phyloP scores from a whole-genome alignment of 2,797 vertebrate genomes.

The Danio jaintianensis region DNA sequence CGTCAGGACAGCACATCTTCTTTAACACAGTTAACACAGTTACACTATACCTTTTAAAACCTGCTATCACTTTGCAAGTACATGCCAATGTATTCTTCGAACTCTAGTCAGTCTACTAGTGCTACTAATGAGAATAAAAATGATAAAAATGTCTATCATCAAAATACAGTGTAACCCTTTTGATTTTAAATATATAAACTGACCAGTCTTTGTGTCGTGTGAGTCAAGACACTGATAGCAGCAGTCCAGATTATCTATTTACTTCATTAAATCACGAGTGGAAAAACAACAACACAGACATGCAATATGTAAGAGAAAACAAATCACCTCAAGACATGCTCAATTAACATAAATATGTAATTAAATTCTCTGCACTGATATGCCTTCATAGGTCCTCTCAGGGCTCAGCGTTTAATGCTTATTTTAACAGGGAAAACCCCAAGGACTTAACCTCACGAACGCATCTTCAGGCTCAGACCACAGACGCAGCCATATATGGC shows the following conservation, averaged over 20 bases:
- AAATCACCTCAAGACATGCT: neutral
- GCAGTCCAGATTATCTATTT: neutral
- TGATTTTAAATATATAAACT: neutral
- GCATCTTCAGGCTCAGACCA: constrained; percentile 18
- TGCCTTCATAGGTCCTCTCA: constrained; percentile 5
- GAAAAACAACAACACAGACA: neutral
- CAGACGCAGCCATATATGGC: constrained; percentile 17
- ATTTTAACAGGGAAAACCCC: neutral
- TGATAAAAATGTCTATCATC: no score
- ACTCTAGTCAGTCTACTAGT: no score
- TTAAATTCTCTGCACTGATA: constrained; percentile 4
- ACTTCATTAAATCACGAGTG: neutral
- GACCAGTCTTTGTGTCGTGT: neutral
- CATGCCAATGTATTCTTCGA: no score
- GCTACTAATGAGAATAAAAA: no score
- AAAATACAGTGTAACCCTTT: neutral
- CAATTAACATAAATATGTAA: constrained; percentile 18
- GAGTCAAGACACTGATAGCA: neutral
- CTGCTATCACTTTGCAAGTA: no score
- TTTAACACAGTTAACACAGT: no score
- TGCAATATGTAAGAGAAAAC: neutral
- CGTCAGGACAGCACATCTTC: no score
- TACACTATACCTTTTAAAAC: no score
- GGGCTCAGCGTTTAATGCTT: neutral
- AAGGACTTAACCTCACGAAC: constrained; percentile 15